Base-by-base conservation (phyloP, 1,140 invertebrate genomes). In the Dolichoris vasculosae region DNA sequence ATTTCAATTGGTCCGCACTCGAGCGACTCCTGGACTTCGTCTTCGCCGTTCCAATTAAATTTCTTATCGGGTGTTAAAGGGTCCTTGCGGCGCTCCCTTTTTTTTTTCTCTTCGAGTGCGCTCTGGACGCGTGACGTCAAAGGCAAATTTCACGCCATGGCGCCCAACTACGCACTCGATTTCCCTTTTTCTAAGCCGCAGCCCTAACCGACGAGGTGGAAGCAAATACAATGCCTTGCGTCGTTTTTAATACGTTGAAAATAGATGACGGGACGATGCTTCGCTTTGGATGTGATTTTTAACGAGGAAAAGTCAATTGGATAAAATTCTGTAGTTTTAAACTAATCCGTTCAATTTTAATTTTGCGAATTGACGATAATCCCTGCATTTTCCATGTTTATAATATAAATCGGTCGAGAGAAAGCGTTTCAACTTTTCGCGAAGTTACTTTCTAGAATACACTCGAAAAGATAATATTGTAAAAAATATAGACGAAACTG, bases 1-100 rank as follows among this genome's bases (percentile, higher is more conserved):
- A 63, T 76, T 7, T 71, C 82, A 83, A 83, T 83, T 83, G 76
- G 51, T 76, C 40, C 17, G 51, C 71, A 64, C 82, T 83, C 51
- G 20, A 67, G 67, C 26, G 32, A 11, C 40, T 32, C 67, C 48
- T 51, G 7, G 23, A 59, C 3, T 59, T 2, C 48, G 48, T 13
- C 43, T 2, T 43, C 71, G 38, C 30, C 8, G 32, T 20, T 71
- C 26, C 2, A 4, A 8, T 43, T 76, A 30, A 26, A 48, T 77
- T 48, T 51, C n/a, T 82, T 55, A 51, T 82, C 48, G 40, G 32
- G 67, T 26, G 11, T 73, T 32, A 35, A 80, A 64, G 38, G 78
- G 32, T 32, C 78, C 59, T 11, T 15, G 32, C 30, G 35, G 11
- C 63, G 46, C n/a, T 32, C 20, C 46, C 51, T 32, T 15, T 77